Base-by-base conservation (phyloP, 2,797 vertebrate species). In the Catostomus latipinnis region DNA sequence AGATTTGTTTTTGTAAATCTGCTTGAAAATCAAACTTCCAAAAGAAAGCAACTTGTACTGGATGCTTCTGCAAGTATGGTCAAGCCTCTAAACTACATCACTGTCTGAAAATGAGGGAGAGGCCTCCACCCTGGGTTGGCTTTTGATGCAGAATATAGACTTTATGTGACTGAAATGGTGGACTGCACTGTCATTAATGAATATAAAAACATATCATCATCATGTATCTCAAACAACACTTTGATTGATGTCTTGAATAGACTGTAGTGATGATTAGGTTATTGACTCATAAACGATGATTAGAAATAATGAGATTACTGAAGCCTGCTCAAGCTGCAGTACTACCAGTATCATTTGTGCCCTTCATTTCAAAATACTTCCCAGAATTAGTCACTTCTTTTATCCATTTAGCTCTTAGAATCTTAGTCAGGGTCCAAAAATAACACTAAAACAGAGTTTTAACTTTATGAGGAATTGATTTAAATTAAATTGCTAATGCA, bases 181-280 rank as follows among this genome's bases (percentile, higher is more conserved):
- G 61, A 71, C 61, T 14, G 58, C 63, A 70, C 76, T 16, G 66
- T 66, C 61, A 80, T 80, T 16, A 67, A 16, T 52, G 54, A 8
- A 67, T 43, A 71, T 63, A 80, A 52, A 54, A 22, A 56, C 60
- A 69, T 66, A 80, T 63, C 72, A 86, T 79, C 50, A 71, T 71
- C 73, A 80, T 80, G 16, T 67, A 74, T 34, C 14, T 18, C 56
- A 65, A 73, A 73, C 70, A 81, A 74, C 76, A 82, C 63, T 76
- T 74, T 73, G 73, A 48, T 12, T 78, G 50, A 46, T 1, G 50
- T n/a, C 57, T 43, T 13, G 6, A n/a, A 45, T 34, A 75, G 60
- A 68, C 72, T 62, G 74, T 54, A 69, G 46, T 54, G 67, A 80
- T 75, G 71, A 56, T 81, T 61, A 86, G 56, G 13, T 73, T 66